Conservation (phyloP, 2,113 vertebrate genomes). For the Pheucticus melanocephalus region DNA sequence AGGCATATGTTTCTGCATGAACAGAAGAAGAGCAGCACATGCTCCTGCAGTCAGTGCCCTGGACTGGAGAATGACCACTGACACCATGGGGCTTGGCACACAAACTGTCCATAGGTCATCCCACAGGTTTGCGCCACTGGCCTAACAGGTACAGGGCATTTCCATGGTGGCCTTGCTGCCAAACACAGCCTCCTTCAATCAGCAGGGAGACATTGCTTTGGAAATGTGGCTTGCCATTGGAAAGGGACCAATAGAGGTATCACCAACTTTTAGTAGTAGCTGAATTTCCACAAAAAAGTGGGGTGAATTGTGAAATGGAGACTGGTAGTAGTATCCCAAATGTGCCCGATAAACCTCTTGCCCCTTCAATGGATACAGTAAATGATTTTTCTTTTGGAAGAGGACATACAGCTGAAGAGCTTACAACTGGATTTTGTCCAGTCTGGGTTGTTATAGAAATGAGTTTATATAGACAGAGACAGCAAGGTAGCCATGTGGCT, state of each 20-base stretch:
- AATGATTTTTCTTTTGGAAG: not conserved
- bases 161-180: rapidly evolving
- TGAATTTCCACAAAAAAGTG: not conserved
- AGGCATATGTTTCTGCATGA: not conserved
- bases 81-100: not conserved
- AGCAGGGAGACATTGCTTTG: not conserved
- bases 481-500: not conserved
- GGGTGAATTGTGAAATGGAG: not conserved
- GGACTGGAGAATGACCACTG: not conserved
- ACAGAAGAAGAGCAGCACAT: not conserved
- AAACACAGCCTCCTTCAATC: not conserved
- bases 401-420: rapidly evolving
- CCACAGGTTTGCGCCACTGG: not conserved
- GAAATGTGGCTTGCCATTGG: rapidly evolving
- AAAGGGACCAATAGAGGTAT: not conserved
- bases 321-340: not conserved
- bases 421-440: not conserved
- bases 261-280: not conserved
- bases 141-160: rapidly evolving
- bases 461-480: not conserved
- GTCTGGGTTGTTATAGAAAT: not conserved
- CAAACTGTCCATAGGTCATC: not conserved
- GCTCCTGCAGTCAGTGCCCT: not conserved
- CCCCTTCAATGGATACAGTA: not conserved
- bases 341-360: not conserved